Evolutionary conservation across 2,113 vertebrate species (phyloP).

Genomic region (Turnix velox): DNA sequence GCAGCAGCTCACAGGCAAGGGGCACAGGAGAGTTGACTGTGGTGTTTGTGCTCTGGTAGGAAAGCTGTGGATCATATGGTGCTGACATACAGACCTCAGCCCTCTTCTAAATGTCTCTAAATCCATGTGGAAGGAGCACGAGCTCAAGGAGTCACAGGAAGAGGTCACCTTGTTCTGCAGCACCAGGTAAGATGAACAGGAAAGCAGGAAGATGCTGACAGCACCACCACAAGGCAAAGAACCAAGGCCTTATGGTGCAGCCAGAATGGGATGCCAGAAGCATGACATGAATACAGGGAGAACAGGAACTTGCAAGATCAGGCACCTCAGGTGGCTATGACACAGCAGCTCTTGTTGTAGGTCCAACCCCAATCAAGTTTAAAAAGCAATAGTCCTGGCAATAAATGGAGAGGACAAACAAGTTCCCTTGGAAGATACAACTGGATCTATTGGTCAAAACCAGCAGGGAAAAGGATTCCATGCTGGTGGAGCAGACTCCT

Average conservation of each 20-base stretch:
- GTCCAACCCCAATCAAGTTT: too few species aligned
- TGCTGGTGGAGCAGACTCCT: neutral
- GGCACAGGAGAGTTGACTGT: neutral
- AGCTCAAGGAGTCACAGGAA: neutral
- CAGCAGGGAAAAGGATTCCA: neutral
- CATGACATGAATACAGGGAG: neutral
- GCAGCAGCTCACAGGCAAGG: neutral
- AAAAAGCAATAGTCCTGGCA: neutral
- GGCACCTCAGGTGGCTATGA: neutral
- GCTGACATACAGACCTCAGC: neutral
- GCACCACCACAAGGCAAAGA: neutral
- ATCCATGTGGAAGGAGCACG: neutral
- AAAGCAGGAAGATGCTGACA: neutral
- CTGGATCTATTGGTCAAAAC: neutral
- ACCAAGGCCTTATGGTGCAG: neutral
- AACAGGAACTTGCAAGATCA: neutral
- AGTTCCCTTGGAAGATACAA: neutral
- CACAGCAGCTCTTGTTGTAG: neutral
- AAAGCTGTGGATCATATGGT: fast-evolving
- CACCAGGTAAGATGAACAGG: neutral
- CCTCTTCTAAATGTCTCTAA: neutral
- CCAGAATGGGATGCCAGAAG: neutral
- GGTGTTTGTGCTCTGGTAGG: too few species aligned
- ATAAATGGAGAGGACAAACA: neutral
- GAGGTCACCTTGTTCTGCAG: neutral